A percentile compares a stretch with the other conserved stretches of the same genome.
These are phyloP conservation scores for Anthoscopus minutus DNA, from an alignment of 2,113 vertebrate genomes.

Conservation along the genomic window DNA sequence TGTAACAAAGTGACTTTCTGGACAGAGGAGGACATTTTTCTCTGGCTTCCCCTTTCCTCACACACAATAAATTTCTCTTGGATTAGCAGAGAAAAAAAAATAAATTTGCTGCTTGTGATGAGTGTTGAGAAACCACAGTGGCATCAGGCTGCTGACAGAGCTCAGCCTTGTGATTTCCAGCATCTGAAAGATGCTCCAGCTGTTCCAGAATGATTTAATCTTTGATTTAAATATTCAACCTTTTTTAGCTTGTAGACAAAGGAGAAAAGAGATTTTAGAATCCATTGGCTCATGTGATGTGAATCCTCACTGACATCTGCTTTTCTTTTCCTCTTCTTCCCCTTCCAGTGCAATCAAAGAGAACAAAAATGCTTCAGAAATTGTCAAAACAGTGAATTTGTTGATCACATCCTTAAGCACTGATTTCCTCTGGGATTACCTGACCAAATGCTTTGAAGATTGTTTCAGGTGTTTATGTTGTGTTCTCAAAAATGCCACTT, in stretches of 20 bases:
- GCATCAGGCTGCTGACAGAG: background rate
- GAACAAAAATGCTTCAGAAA: conserved; percentile 89
- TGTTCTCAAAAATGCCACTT: background rate
- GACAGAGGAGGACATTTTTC: background rate
- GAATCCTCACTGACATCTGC: background rate
- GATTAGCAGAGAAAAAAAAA: background rate
- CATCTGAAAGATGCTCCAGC: background rate
- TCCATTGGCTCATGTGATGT: background rate
- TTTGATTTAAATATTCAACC: background rate
- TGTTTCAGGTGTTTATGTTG: conserved; percentile 80
- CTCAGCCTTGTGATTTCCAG: background rate
- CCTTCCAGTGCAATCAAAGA: conserved; percentile 85
- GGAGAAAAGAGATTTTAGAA: background rate
- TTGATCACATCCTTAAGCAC: conserved; percentile 87
- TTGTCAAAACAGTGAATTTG: conserved; percentile 92
- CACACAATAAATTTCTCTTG: background rate
- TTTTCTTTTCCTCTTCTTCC: background rate
- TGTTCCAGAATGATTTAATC: background rate
- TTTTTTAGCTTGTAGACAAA: background rate
- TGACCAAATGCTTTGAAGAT: conserved; percentile 83
- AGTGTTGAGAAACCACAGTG: background rate
- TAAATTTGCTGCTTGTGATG: background rate
- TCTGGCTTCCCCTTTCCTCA: background rate
- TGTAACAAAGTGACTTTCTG: background rate
- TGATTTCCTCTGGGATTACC: conserved; percentile 95